Percentiles rank a stretch among this genome's conserved stretches.
phyloP scores from a whole-genome alignment of 2,888 invertebrate genomes.

The Eupithecia abbreviata region DNA sequence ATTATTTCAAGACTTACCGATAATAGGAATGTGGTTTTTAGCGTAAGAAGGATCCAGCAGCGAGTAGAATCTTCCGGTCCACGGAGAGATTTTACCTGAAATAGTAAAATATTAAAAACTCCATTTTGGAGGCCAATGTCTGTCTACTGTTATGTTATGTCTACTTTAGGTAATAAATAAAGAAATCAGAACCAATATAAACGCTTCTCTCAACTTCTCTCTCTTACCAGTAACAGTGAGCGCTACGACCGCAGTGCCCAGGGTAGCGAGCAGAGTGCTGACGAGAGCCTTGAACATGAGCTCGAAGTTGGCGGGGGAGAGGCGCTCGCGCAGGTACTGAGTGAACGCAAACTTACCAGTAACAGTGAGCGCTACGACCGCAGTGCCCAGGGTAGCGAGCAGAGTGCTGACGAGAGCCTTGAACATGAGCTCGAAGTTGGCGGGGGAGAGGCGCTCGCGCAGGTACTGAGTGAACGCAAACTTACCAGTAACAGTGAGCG shows the following conservation, averaged over 20 bases:
- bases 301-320: slow-evolving; percentile 93
- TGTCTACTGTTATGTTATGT: too few relatives aligned
- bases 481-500: too few relatives aligned
- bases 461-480: too few relatives aligned
- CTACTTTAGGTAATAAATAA: too few relatives aligned
- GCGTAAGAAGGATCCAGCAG: slow-evolving; percentile 98
- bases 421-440: too few relatives aligned
- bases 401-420: too few relatives aligned
- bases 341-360: too few relatives aligned
- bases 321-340: slow-evolving; percentile 93
- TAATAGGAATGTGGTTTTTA: slow-evolving; percentile 99
- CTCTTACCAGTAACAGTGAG: slow-evolving; percentile 84
- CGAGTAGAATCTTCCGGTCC: slow-evolving; percentile 99
- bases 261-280: slow-evolving; percentile 86
- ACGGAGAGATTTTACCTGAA: slow-evolving; percentile 95
- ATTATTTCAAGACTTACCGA: slow-evolving; percentile 82
- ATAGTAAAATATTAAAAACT: slow-evolving; percentile 26
- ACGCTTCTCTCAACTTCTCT: too few relatives aligned
- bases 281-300: slow-evolving; percentile 90
- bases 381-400: too few relatives aligned
- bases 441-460: too few relatives aligned
- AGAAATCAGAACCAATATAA: too few relatives aligned
- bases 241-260: slow-evolving; percentile 87
- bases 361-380: too few relatives aligned
- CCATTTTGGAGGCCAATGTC: background rate